Base-by-base conservation (phyloP, 1,140 invertebrate genomes). In the Spodoptera litura region DNA sequence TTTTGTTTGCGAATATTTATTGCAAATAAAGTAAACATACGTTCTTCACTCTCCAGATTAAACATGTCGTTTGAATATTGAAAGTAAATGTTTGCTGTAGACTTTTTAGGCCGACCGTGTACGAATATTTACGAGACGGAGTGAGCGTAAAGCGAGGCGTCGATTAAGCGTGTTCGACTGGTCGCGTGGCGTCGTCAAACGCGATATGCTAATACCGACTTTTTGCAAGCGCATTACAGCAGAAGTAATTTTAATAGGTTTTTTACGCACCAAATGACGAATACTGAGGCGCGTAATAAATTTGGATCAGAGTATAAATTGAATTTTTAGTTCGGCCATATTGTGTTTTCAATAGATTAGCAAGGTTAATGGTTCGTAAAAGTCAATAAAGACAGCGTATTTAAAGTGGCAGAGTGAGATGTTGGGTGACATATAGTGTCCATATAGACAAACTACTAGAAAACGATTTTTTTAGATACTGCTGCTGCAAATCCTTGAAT, bases 61-160 rank as follows among this genome's bases (percentile, higher is more conserved):
- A 77, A 83, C 74, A 81, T 74, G 79, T 80, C 80, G 74, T 82
- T 84, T 78, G 80, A 80, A 84, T 79, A 82, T 84, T 82, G 80
- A 78, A 84, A 80, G 78, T 70, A 84, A 84, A 84, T 78, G 78
- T 81, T 84, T 80, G 74, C 49, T 35, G 58, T 35, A 61, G 64
- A 74, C 74, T 79, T 78, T 80, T 83, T 72, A 70, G 61, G 62
- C 76, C 5, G 38, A 49, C 15, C 6, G 20, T 68, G 51, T 55
- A 51, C 55, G 58, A 71, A 80, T 76, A 83, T 80, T 83, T 80
- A 80, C 70, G 75, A 59, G 55, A 72, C 31, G 53, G 31, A 25
- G 15, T n/a, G 38, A 35, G 70, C 27, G 73, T 51, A 78, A 82
- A 79, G 49, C 25, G 81, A 64, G 56, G 74, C 55, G 58, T 68